Evolutionary conservation across 1,140 invertebrate genomes (phyloP), one percentile per base, ranked within the genome.

Genomic region (Drosophila ogumai): DNA sequence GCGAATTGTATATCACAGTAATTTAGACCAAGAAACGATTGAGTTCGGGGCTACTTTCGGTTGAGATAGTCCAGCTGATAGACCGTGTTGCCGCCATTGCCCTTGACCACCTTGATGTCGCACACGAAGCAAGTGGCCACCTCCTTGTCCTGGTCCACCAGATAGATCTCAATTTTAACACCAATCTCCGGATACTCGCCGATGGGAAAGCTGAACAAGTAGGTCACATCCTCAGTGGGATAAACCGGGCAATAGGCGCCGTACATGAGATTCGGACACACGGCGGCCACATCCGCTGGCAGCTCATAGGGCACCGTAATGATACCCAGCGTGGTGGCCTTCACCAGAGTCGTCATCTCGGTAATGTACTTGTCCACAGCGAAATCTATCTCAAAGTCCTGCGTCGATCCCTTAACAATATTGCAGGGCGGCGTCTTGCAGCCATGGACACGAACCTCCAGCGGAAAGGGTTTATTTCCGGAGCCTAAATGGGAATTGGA

Each of bases 221-320:
- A 92, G n/a, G 91, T 91, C 0, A 91, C 91, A 79, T 92, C 91
- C 41, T 92, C 91, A 0, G 82, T 91, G n/a, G 78, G 65, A 47
- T 92, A 92, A 0, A 92, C 54, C 0, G 91, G 91, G 43, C 91
- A 92, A 34, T 91, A 91, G 63, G 91, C 91, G 8, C 66, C 91
- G 38, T 71, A 82, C 80, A 85, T 79, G 0, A 92, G 86, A 74
- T 92, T 91, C 0, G 75, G 49, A 9, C 91, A 92, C 5, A 91
- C 85, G 15, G 75, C 74, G 3, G 86, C 59, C 22, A 90, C 82
- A 40, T 92, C 91, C 4, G 57, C 52, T 0, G 91, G 91, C 50
- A 92, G 69, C 22, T 85, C 88, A 46, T 92, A 92, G 0, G 91
- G 85, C 31, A 92, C 79, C 0, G 87, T 92, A 19, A 92, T 88